These are phyloP conservation scores for Sinodicranocentrus sp. DNA, from an alignment of 2,888 invertebrate species.

Conservation along the genomic window DNA sequence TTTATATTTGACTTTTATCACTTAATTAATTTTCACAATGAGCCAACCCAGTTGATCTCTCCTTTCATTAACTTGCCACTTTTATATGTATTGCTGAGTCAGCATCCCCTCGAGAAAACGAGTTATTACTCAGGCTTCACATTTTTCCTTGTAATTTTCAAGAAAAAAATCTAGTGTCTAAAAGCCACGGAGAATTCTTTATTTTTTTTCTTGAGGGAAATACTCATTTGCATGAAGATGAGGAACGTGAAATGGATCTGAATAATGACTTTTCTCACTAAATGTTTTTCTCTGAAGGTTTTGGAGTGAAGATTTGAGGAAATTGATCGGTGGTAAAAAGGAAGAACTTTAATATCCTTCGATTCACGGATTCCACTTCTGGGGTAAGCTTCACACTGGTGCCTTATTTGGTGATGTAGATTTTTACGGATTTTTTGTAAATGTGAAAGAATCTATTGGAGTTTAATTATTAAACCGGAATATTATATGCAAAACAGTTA, in stretches of 20 bases:
- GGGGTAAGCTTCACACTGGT: too few species aligned
- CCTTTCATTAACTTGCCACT: slow-evolving; percentile 43
- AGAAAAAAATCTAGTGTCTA: too few species aligned
- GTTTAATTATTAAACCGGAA: too few species aligned
- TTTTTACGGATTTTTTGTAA: too few species aligned
- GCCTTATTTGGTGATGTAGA: too few species aligned
- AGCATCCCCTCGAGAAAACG: not conserved
- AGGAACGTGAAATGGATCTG: not conserved
- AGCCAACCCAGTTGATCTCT: slow-evolving; percentile 54
- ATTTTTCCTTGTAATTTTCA: not conserved
- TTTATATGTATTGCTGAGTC: slow-evolving; percentile 10
- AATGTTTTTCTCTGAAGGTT: slow-evolving; percentile 51
- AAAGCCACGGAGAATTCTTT: too few species aligned
- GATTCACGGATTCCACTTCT: too few species aligned
- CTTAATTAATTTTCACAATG: slow-evolving; percentile 72
- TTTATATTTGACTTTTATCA: slow-evolving; percentile 75
- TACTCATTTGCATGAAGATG: slow-evolving; percentile 9
- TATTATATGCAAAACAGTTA: too few species aligned
- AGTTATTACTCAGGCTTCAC: not conserved
- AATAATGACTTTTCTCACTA: not conserved
- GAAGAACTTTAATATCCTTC: slow-evolving; percentile 59
- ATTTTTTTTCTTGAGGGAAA: not conserved
- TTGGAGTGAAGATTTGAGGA: slow-evolving; percentile 66
- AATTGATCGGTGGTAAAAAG: slow-evolving; percentile 55
- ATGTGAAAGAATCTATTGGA: too few species aligned